phyloP scores from a whole-genome alignment of 2,113 vertebrate species.

The Catharus minimus region DNA sequence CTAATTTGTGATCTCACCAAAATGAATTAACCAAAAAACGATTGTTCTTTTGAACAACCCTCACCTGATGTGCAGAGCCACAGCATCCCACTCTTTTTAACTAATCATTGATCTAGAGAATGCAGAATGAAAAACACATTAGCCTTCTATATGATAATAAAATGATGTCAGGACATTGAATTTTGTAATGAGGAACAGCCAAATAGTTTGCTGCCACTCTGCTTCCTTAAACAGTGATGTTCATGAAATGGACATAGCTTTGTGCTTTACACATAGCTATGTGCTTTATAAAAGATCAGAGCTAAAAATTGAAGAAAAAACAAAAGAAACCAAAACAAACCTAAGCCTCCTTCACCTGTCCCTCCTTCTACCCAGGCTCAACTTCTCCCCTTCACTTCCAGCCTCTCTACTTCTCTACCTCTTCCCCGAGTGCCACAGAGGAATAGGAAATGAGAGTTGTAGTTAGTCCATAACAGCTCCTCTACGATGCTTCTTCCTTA shows the following conservation, averaged over 20 bases:
- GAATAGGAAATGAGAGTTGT: background rate
- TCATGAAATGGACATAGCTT: fast-evolving
- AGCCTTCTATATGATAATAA: background rate
- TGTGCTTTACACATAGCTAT: background rate
- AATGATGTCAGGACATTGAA: background rate
- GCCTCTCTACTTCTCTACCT: background rate
- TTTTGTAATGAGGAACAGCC: background rate
- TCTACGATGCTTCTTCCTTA: background rate
- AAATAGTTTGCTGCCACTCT: background rate
- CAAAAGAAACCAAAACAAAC: background rate
- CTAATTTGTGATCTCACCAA: background rate
- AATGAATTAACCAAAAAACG: background rate
- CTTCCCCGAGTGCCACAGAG: background rate
- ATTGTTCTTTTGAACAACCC: background rate
- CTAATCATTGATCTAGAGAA: background rate
- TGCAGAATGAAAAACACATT: background rate
- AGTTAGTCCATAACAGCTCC: background rate
- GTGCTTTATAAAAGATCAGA: background rate
- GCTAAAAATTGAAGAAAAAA: background rate
- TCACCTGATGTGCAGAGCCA: background rate
- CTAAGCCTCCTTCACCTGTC: background rate
- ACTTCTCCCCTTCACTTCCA: background rate
- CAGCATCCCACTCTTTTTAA: background rate
- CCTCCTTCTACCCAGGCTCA: background rate
- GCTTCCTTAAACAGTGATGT: background rate